These are phyloP conservation scores for Lepidurus packardi DNA, from an alignment of 1,140 invertebrate genomes.

Conservation along the genomic window DNA sequence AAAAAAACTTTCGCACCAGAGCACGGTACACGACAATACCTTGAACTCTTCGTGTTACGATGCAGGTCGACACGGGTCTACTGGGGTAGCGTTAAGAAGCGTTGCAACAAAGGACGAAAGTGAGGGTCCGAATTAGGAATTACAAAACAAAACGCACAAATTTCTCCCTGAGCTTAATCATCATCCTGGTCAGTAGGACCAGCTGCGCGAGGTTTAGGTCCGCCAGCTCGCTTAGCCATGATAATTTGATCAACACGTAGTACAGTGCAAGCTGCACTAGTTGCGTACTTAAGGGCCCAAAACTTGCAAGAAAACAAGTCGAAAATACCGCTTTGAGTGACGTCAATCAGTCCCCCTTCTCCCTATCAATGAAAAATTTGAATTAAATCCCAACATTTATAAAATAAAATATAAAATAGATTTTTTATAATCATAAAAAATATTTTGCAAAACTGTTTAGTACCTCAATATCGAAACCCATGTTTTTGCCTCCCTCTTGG, in stretches of 20 bases:
- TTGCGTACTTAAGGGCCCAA: slow-evolving; percentile 94
- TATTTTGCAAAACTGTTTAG: slow-evolving; percentile 31
- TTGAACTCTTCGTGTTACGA: neutral
- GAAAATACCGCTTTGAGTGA: slow-evolving; percentile 64
- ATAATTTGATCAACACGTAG: slow-evolving; percentile 98
- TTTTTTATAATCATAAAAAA: slow-evolving; percentile 25
- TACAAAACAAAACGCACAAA: neutral
- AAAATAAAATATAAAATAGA: slow-evolving; percentile 38
- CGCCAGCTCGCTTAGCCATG: slow-evolving; percentile 94
- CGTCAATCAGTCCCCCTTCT: slow-evolving; percentile 61
- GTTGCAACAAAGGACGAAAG: neutral
- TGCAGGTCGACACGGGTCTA: neutral
- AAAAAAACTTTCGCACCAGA: neutral
- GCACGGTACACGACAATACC: neutral
- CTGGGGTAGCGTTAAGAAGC: neutral
- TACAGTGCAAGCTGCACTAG: slow-evolving; percentile 85
- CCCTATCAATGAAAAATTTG: slow-evolving; percentile 44
- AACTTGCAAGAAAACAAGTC: slow-evolving; percentile 83
- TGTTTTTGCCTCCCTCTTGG: slow-evolving; percentile 73
- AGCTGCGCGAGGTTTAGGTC: slow-evolving; percentile 70
- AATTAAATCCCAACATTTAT: slow-evolving; percentile 25
- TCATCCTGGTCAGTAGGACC: slow-evolving; percentile 64
- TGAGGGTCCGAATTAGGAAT: neutral
- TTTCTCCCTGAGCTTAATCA: slow-evolving; percentile 44
- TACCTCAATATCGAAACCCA: slow-evolving; percentile 84